Evolutionary conservation across 2,888 invertebrate genomes (phyloP).

Genomic region (Caenorhabditis wallacei): DNA sequence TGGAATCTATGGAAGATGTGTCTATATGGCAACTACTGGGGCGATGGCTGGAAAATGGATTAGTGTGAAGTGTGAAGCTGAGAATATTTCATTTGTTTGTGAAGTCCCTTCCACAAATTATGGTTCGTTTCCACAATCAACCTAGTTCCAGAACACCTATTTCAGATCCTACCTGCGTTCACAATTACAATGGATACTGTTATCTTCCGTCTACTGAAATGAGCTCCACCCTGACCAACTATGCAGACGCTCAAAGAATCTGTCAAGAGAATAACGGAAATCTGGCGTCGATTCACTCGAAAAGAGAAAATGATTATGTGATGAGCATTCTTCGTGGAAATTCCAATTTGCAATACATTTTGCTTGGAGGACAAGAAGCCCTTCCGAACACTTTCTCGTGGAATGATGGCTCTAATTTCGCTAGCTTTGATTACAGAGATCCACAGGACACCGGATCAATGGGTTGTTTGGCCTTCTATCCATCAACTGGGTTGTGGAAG

Average conservation of each 20-base stretch:
- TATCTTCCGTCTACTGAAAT: not conserved
- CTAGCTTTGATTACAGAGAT: slow-evolving; percentile 3
- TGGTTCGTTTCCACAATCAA: not conserved
- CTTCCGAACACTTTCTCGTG: not conserved
- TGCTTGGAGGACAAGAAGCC: not conserved
- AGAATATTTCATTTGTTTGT: slow-evolving; percentile 20
- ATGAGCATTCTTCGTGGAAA: slow-evolving; percentile 4
- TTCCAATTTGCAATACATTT: not conserved
- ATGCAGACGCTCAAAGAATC: not conserved
- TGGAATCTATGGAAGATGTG: slow-evolving; percentile 28
- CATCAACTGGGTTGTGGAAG: not conserved
- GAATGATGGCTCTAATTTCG: not conserved
- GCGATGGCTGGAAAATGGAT: slow-evolving; percentile 21
- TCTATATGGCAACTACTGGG: slow-evolving; percentile 5
- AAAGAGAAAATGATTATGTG: slow-evolving; percentile 14
- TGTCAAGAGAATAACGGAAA: not conserved
- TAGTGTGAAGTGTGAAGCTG: slow-evolving; percentile 23
- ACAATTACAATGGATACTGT: slow-evolving; percentile 12
- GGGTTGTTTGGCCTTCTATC: not conserved
- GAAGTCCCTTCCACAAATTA: slow-evolving; percentile 1
- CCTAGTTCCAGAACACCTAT: not conserved
- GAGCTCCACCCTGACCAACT: not conserved
- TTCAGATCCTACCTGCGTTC: slow-evolving; percentile 7
- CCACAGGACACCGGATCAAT: not conserved
- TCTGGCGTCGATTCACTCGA: slow-evolving; percentile 7